Conservation (phyloP, 1,140 invertebrate species). For the Pachyrhynchus sulphureomaculatus region DNA sequence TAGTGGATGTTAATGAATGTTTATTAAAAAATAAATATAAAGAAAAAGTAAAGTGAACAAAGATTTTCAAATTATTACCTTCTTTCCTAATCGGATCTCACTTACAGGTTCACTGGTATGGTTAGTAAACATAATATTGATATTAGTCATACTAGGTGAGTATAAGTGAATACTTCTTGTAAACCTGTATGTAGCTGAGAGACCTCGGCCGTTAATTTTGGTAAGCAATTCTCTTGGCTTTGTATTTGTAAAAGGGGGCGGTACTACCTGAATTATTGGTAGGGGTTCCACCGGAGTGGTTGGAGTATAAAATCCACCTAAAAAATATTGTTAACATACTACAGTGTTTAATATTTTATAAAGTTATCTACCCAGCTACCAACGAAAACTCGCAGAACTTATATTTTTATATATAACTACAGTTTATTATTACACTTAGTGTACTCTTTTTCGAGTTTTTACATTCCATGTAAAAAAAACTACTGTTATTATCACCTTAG, state of each 20-base stretch:
- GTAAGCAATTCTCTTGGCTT: slow-evolving; percentile 74
- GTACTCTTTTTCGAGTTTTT: too few relatives aligned
- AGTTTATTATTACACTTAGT: too few relatives aligned
- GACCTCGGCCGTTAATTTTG: slow-evolving; percentile 73
- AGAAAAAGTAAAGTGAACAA: too few relatives aligned
- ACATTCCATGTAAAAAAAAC: too few relatives aligned
- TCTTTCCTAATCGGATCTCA: slow-evolving; percentile 72
- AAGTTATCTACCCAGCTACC: too few relatives aligned
- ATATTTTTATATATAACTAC: too few relatives aligned
- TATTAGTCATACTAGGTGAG: slow-evolving; percentile 78
- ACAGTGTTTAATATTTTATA: too few relatives aligned
- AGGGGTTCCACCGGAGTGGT: slow-evolving; percentile 18
- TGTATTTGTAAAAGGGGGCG: slow-evolving; percentile 64
- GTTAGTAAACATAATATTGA: slow-evolving; percentile 84
- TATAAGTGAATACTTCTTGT: slow-evolving; percentile 82
- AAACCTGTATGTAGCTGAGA: slow-evolving; percentile 74
- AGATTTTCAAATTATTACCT: too few relatives aligned
- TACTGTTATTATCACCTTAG: too few relatives aligned
- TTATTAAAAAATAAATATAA: too few relatives aligned
- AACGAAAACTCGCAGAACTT: too few relatives aligned
- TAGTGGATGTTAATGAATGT: too few relatives aligned
- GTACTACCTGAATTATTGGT: slow-evolving; percentile 57
- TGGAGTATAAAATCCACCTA: slow-evolving; percentile 76
- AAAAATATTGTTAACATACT: not conserved
- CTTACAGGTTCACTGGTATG: slow-evolving; percentile 66